Percentiles rank a stretch among this genome's conserved stretches.
Evolutionary conservation across 2,888 invertebrate genomes (phyloP).

Genomic region (Diarsia dahlii): DNA sequence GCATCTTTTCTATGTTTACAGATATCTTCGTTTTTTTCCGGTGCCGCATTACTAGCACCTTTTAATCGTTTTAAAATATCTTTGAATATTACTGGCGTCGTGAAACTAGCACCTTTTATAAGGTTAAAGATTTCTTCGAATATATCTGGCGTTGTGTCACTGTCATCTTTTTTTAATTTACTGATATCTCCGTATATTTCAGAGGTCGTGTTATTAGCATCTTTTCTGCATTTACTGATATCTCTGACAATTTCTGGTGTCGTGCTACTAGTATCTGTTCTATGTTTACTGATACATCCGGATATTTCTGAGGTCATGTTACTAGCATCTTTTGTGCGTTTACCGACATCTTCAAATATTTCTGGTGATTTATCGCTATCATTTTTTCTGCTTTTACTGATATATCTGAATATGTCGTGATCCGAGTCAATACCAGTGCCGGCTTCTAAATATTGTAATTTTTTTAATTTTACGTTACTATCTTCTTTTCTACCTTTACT

Average conservation of each 20-base stretch:
- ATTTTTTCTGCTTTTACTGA: too few species aligned
- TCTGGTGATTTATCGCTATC: neutral
- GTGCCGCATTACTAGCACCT: neutral
- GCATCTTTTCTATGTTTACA: neutral
- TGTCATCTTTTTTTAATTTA: neutral
- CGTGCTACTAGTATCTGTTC: neutral
- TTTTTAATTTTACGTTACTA: neutral
- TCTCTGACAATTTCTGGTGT: neutral
- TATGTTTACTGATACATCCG: neutral
- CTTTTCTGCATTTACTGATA: neutral
- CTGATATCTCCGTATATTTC: neutral
- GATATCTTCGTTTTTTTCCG: neutral
- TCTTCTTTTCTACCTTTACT: too few species aligned
- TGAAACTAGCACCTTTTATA: neutral
- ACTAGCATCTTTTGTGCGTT: neutral
- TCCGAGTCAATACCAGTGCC: neutral
- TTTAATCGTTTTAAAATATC: neutral
- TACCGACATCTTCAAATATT: neutral
- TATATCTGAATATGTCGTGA: too few species aligned
- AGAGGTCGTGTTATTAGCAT: neutral
- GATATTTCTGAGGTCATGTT: neutral
- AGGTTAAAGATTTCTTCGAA: neutral
- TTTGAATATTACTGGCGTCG: neutral
- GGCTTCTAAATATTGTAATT: neutral
- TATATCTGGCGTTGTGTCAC: neutral